Base-by-base conservation (phyloP, 2,888 invertebrate genomes). In the Rugalucina vietnamica region DNA sequence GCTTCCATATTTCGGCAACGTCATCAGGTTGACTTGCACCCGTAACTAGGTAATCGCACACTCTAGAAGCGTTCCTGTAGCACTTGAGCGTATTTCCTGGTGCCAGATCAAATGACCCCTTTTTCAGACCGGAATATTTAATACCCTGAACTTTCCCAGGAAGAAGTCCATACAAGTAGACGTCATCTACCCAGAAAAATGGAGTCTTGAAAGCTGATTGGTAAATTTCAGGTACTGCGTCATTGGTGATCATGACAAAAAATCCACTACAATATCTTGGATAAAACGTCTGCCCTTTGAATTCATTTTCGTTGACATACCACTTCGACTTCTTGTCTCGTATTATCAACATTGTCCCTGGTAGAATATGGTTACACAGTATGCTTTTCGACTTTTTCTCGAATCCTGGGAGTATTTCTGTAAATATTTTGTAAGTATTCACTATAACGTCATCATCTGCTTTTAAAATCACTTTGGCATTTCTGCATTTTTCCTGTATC, bases 381-480 rank as follows among this genome's bases (percentile, higher is more conserved):
- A 29, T 54, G 21, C 12, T 10, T 43, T n/a, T 39, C 32, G 14
- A 12, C 21, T 12, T 21, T 12, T 43, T 32, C 3, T 10, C 24
- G 4, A 60, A 32, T 54, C 36, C 14, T 10, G 50, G 29, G 32
- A 54, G 49, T 18, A 37, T 27, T 12, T 76, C 34, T 12, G 39
- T 36, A 18, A 60, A 37, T 10, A 60, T 8, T 10, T 27, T n/a
- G n/a, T 60, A 60, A 50, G 54, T 76, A 43, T 76, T 87, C 36
- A 90, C 79, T 36, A 90, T 87, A 0, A 89, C 80, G 60, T 89
- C 89, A 77, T 91, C 91, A 60, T 90, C 89, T 10, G 87, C 84
- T 76, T 91, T 90, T 4, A 90, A 54, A 39, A 82, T 84, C 57
- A 80, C 87, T 37, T 80, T 27, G 29, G 88, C 90, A 29, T 76